Evolutionary conservation across 2,888 invertebrate genomes (phyloP).

Genomic region (Theristus sp.): DNA sequence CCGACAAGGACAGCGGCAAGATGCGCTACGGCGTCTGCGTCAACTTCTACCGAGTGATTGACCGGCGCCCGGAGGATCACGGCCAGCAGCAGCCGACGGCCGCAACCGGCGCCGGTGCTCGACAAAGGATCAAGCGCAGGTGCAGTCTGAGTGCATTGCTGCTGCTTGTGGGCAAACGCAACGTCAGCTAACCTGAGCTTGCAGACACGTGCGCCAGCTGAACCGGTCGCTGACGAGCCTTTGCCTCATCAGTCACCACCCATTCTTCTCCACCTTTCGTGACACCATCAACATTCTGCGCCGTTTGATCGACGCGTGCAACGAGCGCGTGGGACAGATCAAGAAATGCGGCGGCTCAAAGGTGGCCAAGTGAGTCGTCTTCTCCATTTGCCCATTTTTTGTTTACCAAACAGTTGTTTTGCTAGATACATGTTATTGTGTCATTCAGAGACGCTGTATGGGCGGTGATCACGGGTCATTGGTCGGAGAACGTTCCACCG

Average conservation of each 20-base stretch:
- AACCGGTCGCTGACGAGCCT: constrained; percentile 79
- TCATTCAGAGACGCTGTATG: constrained; percentile 70
- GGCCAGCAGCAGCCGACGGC: no score
- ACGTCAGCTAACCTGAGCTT: no score
- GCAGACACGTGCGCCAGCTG: neutral
- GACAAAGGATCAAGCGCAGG: no score
- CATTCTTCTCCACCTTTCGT: constrained; percentile 93
- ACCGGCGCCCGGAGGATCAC: constrained; percentile 4
- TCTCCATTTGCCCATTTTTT: neutral
- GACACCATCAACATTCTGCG: constrained; percentile 88
- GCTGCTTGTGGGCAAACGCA: no score
- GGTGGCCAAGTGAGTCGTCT: neutral
- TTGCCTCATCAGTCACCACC: constrained; percentile 94
- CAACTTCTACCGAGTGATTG: constrained; percentile 48
- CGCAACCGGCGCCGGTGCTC: no score
- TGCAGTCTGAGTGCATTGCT: no score
- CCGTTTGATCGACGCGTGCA: constrained; percentile 88
- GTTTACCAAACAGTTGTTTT: no score
- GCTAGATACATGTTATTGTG: neutral
- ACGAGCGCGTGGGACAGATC: constrained; percentile 44
- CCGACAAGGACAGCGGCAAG: constrained; percentile 95
- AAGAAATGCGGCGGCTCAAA: constrained; percentile 7
- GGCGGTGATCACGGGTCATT: constrained; percentile 60
- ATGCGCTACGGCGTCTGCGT: constrained; percentile 83
- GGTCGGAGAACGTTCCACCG: constrained; percentile 41